phyloP scores from a whole-genome alignment of 2,888 invertebrate species.

The Parascotia fuliginaria region DNA sequence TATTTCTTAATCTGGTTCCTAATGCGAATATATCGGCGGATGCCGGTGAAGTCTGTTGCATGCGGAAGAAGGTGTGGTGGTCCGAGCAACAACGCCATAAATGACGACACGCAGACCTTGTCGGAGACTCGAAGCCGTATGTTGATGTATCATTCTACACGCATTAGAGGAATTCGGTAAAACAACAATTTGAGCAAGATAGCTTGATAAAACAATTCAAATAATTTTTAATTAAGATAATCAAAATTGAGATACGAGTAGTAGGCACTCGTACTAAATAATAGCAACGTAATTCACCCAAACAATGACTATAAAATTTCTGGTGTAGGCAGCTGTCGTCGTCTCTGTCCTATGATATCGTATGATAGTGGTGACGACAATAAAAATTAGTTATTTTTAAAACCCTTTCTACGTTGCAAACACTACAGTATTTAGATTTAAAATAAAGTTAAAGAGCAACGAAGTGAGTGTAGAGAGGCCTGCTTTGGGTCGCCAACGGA shows the following conservation, averaged over 20 bases:
- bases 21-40: slow-evolving; percentile 91
- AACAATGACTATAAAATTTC: too few relatives aligned
- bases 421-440: slow-evolving; percentile 8
- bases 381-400: too few relatives aligned
- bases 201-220: too few relatives aligned
- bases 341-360: too few relatives aligned
- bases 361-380: too few relatives aligned
- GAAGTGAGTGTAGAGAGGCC: slow-evolving; percentile 25
- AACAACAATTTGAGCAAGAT: too few relatives aligned
- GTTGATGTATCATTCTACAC: slow-evolving; percentile 95
- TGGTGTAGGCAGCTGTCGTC: neutral
- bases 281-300: too few relatives aligned
- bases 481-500: slow-evolving; percentile 20
- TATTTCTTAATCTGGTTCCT: slow-evolving; percentile 92
- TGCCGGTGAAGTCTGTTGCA: slow-evolving; percentile 92
- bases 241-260: too few relatives aligned
- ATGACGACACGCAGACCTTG: slow-evolving; percentile 96
- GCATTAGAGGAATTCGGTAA: slow-evolving; percentile 4
- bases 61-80: slow-evolving; percentile 96
- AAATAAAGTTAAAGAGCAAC: slow-evolving; percentile 31
- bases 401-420: neutral
- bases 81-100: slow-evolving; percentile 98
- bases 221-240: too few relatives aligned
- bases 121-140: slow-evolving; percentile 98
- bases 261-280: too few relatives aligned